Evolutionary conservation across 92 coral and sea anemone genomes (phyloP).

Genomic region (Umimayanthus chanpuru): DNA sequence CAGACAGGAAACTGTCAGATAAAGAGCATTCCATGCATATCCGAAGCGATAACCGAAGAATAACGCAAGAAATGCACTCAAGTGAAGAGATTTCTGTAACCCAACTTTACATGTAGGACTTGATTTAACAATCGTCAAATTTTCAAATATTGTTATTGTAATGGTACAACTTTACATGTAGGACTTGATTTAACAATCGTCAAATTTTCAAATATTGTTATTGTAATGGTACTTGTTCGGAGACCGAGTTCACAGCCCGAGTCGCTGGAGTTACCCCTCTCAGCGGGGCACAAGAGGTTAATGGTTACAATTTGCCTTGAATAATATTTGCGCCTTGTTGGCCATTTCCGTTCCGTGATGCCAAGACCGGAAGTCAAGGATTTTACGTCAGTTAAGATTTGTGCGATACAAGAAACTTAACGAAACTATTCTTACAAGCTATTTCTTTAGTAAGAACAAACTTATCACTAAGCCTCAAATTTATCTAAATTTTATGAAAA

Average conservation of each 20-base stretch:
- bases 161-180: not conserved
- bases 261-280: conserved; percentile 4
- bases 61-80: not conserved
- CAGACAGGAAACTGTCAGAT: conserved; percentile 48
- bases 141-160: not conserved
- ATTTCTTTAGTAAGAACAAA: not conserved
- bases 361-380: conserved; percentile 15
- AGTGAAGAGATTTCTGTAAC: not conserved
- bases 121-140: not conserved
- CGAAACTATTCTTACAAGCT: not conserved
- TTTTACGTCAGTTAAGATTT: not conserved
- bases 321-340: not conserved
- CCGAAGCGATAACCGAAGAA: conserved; percentile 10
- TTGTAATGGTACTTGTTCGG: not conserved
- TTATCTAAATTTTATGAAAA: no score
- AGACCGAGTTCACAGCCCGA: not conserved
- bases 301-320: conserved; percentile 22
- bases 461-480: not conserved
- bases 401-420: not conserved
- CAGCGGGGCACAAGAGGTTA: conserved; percentile 18
- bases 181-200: not conserved
- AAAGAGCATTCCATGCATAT: conserved; percentile 28
- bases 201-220: not conserved
- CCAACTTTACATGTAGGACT: not conserved
- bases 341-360: conserved; percentile 8